Evolutionary conservation across 37 sponge, comb jelly and placozoan species (phyloP), one percentile per base, ranked within the genome.

Genomic region (Cliona cf. orientalis): DNA sequence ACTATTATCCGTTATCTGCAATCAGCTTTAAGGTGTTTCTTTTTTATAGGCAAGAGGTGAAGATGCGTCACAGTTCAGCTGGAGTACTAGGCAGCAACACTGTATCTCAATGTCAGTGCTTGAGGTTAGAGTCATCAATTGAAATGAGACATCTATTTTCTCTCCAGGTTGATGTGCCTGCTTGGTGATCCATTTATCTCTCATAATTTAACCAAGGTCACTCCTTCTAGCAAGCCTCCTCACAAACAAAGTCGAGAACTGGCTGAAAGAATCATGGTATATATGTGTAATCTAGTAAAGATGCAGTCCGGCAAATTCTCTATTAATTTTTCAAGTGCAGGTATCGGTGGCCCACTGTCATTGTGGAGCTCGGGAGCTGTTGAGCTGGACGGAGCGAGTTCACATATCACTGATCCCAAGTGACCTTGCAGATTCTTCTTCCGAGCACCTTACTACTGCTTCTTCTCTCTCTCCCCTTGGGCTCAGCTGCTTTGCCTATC

Each of bases 401-500:
- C n/a, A n/a, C n/a, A n/a, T n/a, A n/a, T n/a, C n/a, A n/a, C n/a
- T n/a, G n/a, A n/a, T n/a, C n/a, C n/a, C n/a, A n/a, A n/a, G n/a
- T n/a, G n/a, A n/a, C n/a, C n/a, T n/a, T n/a, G n/a, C n/a, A n/a
- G n/a, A n/a, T n/a, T n/a, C n/a, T n/a, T n/a, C n/a, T n/a, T n/a
- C n/a, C n/a, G n/a, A n/a, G n/a, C n/a, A n/a, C n/a, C n/a, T n/a
- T n/a, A n/a, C n/a, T n/a, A 29, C 14, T 32, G 31, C 29, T 46
- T 42, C 69, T 2, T 33, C 44, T 21, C 43, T 69, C 42, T 78
- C 83, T 53, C 31, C 46, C 28, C 44, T 77, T 29, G 83, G 82
- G 1, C 43, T 82, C 38, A 71, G 71, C 55, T 76, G 63, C 58
- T 82, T 75, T 77, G 83, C 69, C 32, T 71, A 81, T 69, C 60